Base-by-base conservation (phyloP, 1,140 invertebrate genomes). In the Penaeus vannamei region DNA sequence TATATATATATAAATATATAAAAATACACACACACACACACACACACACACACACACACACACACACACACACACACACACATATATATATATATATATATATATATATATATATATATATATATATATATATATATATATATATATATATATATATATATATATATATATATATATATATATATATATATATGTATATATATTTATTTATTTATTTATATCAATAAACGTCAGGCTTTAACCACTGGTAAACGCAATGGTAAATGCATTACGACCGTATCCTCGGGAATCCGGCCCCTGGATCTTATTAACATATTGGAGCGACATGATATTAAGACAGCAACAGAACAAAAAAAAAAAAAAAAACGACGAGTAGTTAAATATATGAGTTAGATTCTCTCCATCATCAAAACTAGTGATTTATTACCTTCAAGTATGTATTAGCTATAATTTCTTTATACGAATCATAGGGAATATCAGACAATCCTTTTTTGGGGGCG, bases 91-190 rank as follows among this genome's bases (percentile, higher is more conserved):
- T 64, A n/a, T 64, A n/a, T 64, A n/a, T 64, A n/a, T 64, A n/a
- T 64, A n/a, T 64, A n/a, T 64, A n/a, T 64, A n/a, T 64, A n/a
- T 64, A 64, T 64, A 64, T 64, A n/a, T 64, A n/a, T 64, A n/a
- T 64, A n/a, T 64, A 64, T 64, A 64, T n/a, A 64, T 64, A 64
- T 64, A 64, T 64, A 64, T 64, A 64, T 19, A n/a, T 64, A 64
- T 64, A 64, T 64, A 64, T 64, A 64, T 64, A 64, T 64, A 64
- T 64, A 64, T 64, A 64, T 64, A 19, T n/a, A 64, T 64, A 64
- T 64, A 64, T 64, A 64, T 64, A 64, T 64, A 64, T 64, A n/a
- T 64, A 64, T n/a, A 64, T 64, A n/a, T 64, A 64, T 64, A n/a
- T 64, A 64, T n/a, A 64, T 64, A 64, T 64, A 64, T 64, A 64